Conservation (phyloP, 2,113 vertebrate genomes). For the Python bivittatus region DNA sequence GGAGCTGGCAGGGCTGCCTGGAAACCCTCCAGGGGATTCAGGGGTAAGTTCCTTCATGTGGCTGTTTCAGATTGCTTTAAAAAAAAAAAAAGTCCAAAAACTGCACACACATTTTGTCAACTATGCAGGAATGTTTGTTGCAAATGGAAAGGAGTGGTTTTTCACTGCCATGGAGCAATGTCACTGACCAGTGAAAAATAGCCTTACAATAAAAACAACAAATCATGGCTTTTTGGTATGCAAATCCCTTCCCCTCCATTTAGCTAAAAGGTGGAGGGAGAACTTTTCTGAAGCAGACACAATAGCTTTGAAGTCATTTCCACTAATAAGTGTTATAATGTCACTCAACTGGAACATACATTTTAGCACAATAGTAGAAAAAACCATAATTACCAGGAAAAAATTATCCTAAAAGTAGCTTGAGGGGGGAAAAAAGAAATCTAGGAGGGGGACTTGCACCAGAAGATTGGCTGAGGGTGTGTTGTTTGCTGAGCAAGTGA, state of each 20-base stretch:
- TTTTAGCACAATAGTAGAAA: background rate
- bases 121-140: background rate
- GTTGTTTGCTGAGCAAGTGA: background rate
- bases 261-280: background rate
- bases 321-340: background rate
- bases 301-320: background rate
- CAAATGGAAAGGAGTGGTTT: background rate
- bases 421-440: background rate
- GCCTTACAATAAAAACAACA: background rate
- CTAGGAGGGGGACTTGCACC: background rate
- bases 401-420: background rate
- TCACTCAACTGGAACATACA: background rate
- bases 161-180: background rate
- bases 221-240: background rate
- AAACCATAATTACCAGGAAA: background rate
- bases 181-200: background rate
- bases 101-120: background rate
- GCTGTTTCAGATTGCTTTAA: background rate
- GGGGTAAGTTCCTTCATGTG: background rate
- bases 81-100: background rate
- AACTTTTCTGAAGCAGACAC: background rate
- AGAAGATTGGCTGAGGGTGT: background rate
- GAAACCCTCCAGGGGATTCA: background rate
- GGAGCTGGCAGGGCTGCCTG: background rate
- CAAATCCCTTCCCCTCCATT: background rate